phyloP scores from a whole-genome alignment of 35 echinoderm and acorn worm genomes.

The Apostichopus parvimensis region DNA sequence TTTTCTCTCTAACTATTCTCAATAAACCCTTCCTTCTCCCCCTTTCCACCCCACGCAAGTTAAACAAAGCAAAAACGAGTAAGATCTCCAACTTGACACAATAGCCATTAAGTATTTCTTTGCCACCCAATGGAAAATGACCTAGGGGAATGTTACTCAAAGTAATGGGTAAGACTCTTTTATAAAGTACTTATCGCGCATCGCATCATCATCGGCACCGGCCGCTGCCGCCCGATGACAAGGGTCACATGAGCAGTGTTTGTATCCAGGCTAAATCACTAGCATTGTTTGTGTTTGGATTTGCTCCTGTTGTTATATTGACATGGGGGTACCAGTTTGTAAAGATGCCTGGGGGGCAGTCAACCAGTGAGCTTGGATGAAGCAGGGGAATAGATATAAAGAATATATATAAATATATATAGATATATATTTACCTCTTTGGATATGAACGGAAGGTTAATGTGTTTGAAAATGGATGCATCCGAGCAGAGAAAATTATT shows the following conservation, averaged over 20 bases:
- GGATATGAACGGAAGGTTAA: neutral
- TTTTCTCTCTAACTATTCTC: neutral
- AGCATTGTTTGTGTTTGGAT: neutral
- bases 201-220: neutral
- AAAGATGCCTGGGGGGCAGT: neutral
- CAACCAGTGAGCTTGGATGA: neutral
- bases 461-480: slow-evolving; percentile 1
- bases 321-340: neutral
- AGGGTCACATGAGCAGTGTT: neutral
- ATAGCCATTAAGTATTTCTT: slow-evolving; percentile 1
- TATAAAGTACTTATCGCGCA: neutral
- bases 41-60: neutral
- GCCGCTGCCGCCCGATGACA: neutral
- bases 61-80: neutral
- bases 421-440: neutral
- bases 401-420: too few relatives aligned
- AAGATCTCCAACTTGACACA: neutral
- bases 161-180: neutral
- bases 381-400: too few relatives aligned
- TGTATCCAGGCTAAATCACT: neutral
- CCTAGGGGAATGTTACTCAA: neutral
- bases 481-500: neutral
- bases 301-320: neutral
- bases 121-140: neutral
- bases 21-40: neutral